Evolutionary conservation across 2,888 invertebrate genomes (phyloP).

Genomic region (Acrobasis consociella): DNA sequence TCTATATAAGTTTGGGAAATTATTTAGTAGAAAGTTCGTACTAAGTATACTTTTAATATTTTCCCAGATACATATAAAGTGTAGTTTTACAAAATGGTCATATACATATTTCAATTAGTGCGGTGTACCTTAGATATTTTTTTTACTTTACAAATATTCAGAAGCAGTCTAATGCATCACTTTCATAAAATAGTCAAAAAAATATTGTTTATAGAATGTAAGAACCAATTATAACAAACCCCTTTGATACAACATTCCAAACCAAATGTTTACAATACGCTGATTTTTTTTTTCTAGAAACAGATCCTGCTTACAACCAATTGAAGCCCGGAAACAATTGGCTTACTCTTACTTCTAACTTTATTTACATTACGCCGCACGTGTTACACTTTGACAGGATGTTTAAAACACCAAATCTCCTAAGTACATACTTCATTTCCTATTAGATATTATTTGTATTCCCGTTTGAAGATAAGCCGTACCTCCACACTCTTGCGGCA

Average conservation of each 20-base stretch:
- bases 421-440: constrained; percentile 73
- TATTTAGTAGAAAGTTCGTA: too few relatives aligned
- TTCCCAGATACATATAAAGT: too few relatives aligned
- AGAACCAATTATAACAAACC: background rate
- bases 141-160: background rate
- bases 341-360: constrained; percentile 61
- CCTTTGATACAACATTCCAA: constrained; percentile 17
- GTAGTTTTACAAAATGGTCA: too few relatives aligned
- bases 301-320: constrained; percentile 26
- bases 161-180: background rate
- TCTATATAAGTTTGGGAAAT: too few relatives aligned
- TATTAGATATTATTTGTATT: constrained; percentile 73
- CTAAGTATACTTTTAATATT: too few relatives aligned
- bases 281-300: constrained; percentile 25
- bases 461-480: constrained; percentile 64
- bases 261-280: constrained; percentile 15
- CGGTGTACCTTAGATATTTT: too few relatives aligned
- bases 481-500: constrained; percentile 44
- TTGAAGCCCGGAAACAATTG: constrained; percentile 58
- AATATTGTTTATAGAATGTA: too few relatives aligned
- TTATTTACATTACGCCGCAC: constrained; percentile 70
- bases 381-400: constrained; percentile 75
- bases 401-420: constrained; percentile 70
- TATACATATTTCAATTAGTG: too few relatives aligned
- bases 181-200: too few relatives aligned